phyloP scores from a whole-genome alignment of 1,140 invertebrate species.

The Drosophila eugracilis region DNA sequence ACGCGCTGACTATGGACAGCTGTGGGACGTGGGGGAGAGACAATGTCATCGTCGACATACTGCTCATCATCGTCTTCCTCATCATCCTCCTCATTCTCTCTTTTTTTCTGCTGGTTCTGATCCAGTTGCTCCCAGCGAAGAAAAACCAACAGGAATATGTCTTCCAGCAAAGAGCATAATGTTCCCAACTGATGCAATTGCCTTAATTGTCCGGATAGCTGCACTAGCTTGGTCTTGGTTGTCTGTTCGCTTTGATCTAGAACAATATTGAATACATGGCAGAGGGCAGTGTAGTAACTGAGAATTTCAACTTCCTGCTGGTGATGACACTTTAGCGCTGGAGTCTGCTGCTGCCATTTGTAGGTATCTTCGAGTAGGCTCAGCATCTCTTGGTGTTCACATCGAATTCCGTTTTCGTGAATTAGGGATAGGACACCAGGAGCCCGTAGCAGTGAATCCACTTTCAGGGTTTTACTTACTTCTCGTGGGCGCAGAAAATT shows the following conservation, averaged over 20 bases:
- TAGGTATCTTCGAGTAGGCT: conserved; percentile 52
- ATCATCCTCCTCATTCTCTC: conserved; percentile 31
- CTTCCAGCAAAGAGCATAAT: conserved; percentile 68
- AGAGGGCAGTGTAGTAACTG: conserved; percentile 61
- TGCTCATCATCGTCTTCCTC: conserved; percentile 61
- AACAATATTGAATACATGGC: conserved; percentile 63
- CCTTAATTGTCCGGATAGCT: conserved; percentile 61
- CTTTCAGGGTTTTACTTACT: conserved; percentile 53
- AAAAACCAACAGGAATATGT: conserved; percentile 75
- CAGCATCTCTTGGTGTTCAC: conserved; percentile 48
- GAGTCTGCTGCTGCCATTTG: conserved; percentile 69
- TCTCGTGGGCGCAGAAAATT: conserved; percentile 59
- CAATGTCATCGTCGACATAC: conserved; percentile 66
- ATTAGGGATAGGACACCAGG: conserved; percentile 56
- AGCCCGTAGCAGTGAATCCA: conserved; percentile 57
- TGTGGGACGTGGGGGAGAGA: conserved; percentile 11
- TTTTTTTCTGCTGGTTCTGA: conserved; percentile 3
- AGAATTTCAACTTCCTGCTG: conserved; percentile 63
- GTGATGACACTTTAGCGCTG: conserved; percentile 42
- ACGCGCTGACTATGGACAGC: conserved; percentile 4
- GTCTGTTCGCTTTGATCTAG: conserved; percentile 48
- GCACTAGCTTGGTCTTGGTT: conserved; percentile 43
- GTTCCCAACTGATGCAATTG: conserved; percentile 63
- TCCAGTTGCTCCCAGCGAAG: conserved; percentile 78
- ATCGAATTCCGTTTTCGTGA: conserved; percentile 62